phyloP scores from a whole-genome alignment of 1,140 invertebrate genomes.

The Anadara kagoshimensis region DNA sequence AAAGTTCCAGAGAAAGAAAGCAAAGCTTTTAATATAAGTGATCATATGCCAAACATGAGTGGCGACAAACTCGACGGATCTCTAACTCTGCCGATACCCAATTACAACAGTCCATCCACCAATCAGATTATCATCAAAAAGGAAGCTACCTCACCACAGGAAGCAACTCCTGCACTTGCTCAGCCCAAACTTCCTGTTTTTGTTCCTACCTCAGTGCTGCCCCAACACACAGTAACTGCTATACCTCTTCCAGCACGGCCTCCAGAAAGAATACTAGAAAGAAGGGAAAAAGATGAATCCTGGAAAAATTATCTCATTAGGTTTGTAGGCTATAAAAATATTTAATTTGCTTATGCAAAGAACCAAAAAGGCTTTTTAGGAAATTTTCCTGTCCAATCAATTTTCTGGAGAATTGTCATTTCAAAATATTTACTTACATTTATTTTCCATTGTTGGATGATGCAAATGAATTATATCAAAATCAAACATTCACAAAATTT shows the following conservation, averaged over 20 bases:
- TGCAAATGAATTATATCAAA: too few species aligned
- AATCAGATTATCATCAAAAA: not conserved
- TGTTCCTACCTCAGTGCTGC: conserved; percentile 10
- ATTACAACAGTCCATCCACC: not conserved
- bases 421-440: too few species aligned
- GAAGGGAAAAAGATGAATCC: conserved; percentile 74
- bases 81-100: conserved; percentile 56
- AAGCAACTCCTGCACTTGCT: conserved; percentile 11
- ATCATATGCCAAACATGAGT: not conserved
- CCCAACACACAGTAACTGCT: not conserved
- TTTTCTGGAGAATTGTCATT: too few species aligned
- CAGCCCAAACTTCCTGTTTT: conserved; percentile 20
- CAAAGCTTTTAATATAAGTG: too few species aligned
- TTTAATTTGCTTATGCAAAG: too few species aligned
- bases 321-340: too few species aligned
- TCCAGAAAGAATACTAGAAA: conserved; percentile 35
- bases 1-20: too few species aligned
- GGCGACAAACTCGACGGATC: conserved; percentile 56
- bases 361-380: too few species aligned
- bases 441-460: too few species aligned
- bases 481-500: too few species aligned
- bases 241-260: conserved; percentile 2
- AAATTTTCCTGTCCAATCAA: too few species aligned
- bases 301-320: conserved; percentile 79
- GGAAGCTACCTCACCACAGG: not conserved